A percentile compares a stretch with the other conserved stretches of the same genome.
Evolutionary conservation across 2,113 vertebrate genomes (phyloP).

Genomic region (Psittacara wagleri): DNA sequence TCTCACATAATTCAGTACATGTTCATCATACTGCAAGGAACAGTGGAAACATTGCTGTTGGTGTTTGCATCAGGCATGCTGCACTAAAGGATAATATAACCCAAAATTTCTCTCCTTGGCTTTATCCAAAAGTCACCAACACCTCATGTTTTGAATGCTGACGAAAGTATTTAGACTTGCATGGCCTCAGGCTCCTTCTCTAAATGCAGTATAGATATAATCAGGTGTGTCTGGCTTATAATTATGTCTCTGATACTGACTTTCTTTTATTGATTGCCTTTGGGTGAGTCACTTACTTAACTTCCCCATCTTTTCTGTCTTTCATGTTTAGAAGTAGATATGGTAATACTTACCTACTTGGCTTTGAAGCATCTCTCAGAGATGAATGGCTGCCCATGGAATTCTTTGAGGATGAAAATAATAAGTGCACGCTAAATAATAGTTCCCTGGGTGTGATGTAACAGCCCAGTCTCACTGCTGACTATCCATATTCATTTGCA

Average conservation of each 20-base stretch:
- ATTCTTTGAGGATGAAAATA: constrained; percentile 26
- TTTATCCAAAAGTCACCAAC: constrained; percentile 20
- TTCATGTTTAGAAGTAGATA: constrained; percentile 31
- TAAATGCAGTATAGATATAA: background rate
- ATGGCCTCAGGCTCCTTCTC: constrained; percentile 13
- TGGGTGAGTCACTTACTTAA: constrained; percentile 15
- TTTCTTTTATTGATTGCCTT: constrained; percentile 35
- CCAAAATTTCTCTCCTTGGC: background rate
- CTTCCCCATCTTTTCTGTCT: background rate
- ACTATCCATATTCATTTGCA: background rate
- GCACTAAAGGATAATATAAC: background rate
- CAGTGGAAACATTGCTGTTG: background rate
- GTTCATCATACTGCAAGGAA: background rate
- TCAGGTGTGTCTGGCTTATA: background rate
- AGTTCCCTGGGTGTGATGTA: background rate
- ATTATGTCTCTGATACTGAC: constrained; percentile 45
- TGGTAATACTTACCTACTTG: background rate
- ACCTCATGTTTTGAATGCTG: background rate
- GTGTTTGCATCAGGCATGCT: background rate
- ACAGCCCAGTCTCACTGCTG: background rate
- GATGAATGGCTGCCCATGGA: background rate
- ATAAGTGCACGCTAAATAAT: background rate
- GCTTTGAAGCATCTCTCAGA: background rate
- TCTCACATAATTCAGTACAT: background rate
- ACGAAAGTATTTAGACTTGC: background rate